A percentile compares a stretch with the other conserved stretches of the same genome.
Conservation (phyloP, 2,797 vertebrate genomes). For the Synaphobranchus kaupii region DNA sequence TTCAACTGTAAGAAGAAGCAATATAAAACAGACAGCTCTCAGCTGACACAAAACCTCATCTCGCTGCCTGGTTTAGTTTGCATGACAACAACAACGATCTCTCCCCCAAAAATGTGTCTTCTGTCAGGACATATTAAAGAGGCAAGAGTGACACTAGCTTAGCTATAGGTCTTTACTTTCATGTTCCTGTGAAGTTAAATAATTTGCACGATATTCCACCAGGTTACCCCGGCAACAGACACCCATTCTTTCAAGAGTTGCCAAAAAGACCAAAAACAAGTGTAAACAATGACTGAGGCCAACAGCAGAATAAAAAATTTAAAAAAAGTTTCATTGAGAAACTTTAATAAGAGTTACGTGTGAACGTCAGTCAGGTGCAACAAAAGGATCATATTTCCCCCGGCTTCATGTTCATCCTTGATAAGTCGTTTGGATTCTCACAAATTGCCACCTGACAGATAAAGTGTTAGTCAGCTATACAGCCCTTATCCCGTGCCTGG, state of each 20-base stretch:
- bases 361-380: background rate
- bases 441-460: background rate
- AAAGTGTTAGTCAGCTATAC: background rate
- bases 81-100: background rate
- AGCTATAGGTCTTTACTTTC: constrained; percentile 47
- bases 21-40: background rate
- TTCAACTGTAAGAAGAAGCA: background rate
- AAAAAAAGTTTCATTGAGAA: background rate
- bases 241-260: background rate
- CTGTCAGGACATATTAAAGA: background rate
- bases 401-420: background rate
- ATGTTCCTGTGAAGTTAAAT: constrained; percentile 51
- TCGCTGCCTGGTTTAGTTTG: background rate
- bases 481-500: background rate
- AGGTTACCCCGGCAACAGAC: constrained; percentile 55
- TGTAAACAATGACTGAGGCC: background rate
- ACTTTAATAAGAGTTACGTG: background rate
- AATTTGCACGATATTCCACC: constrained; percentile 58
- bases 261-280: background rate
- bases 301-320: background rate
- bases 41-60: background rate
- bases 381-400: background rate
- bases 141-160: background rate
- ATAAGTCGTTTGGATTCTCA: background rate
- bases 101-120: background rate